Base-by-base conservation (phyloP, 2,797 vertebrate genomes). In the Paedocypris micromegethes region DNA sequence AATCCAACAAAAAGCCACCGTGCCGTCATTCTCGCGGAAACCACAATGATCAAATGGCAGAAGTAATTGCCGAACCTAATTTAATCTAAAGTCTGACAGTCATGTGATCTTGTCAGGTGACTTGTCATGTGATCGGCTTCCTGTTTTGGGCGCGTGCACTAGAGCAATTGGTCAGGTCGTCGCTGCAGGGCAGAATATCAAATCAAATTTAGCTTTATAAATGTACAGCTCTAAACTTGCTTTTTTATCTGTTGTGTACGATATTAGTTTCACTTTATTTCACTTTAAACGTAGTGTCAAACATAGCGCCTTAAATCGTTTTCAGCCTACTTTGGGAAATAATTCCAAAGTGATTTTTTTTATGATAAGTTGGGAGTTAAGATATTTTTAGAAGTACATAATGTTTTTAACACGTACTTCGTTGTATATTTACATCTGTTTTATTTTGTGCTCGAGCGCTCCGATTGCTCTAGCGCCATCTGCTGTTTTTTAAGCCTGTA, bases 61-160 rank as follows among this genome's bases (percentile, higher is more conserved):
- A 9, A 43, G 2, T 3, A 8, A 23, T 2, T n/a, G 4, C 5
- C 2, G 0, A 45, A 8, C 4, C 8, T n/a, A 37, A 9, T 58
- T n/a, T 45, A 23, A 2, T 40, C 6, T 55, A 40, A 7, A 5
- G 23, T 46, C 43, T 63, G 4, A 40, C 3, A 42, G 49, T 72
- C 75, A 74, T 61, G 75, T 77, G 75, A 65, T 39, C 5, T 0
- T 1, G 7, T 45, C 23, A 67, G 39, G 6, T 23, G 23, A 23
- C 23, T 23, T 5, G 9, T 64, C 66, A 73, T 43, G 67, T 74
- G 67, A 70, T 23, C 23, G 23, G 23, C 23, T 23, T 23, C 23
- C 23, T 23, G 23, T 23, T 23, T 23, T 23, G 23, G 23, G 23
- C 23, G 23, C 23, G 23, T 23, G 23, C 23, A 23, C 23, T 1